Evolutionary conservation across 2,113 vertebrate species (phyloP), one percentile per base, ranked within the genome.

Genomic region (Otocyon megalotis): DNA sequence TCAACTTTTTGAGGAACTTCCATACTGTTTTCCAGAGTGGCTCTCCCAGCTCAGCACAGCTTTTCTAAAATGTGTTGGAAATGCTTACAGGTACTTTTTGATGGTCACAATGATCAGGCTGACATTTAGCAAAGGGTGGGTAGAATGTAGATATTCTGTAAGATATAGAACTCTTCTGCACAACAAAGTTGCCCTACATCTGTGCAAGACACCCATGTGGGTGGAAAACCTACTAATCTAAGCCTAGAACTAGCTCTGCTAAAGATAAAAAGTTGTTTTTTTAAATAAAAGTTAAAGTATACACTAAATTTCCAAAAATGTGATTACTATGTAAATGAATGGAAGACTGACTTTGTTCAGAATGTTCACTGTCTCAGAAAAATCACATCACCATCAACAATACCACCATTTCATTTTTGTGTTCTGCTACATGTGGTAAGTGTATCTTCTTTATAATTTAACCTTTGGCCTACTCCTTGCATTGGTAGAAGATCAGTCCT

Each of bases 291-390:
- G 53, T 72, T 94, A 79, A 84, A 72, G n/a, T 37, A 53, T 20
- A 96, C 5, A 56, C 19, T 83, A 35, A 69, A 69, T 82, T 93
- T 77, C 87, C 20, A 96, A 43, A 35, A 87, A 82, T 88, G 48
- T 37, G 62, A 90, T 71, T n/a, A 11, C 22, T 79, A 53, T 72
- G 48, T 83, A 83, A 91, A 72, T 4, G 87, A 7, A 83, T 8
- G 62, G 86, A 71, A 95, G 62, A 65, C 30, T 76, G 54, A 63
- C n/a, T 76, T 85, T 76, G 60, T 82, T 94, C 32, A 90, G 53
- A 77, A 93, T 17, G 56, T 48, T 79, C 54, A 69, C n/a, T 53
- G 28, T n/a, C 74, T 93, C 67, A 84, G 94, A 76, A 92, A 94
- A 90, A 87, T 82, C 12, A 60, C 19, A 80, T 14, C 20, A 83